Conservation (phyloP, 1,140 invertebrate species). For the Pogonomyrmex barbatus region DNA sequence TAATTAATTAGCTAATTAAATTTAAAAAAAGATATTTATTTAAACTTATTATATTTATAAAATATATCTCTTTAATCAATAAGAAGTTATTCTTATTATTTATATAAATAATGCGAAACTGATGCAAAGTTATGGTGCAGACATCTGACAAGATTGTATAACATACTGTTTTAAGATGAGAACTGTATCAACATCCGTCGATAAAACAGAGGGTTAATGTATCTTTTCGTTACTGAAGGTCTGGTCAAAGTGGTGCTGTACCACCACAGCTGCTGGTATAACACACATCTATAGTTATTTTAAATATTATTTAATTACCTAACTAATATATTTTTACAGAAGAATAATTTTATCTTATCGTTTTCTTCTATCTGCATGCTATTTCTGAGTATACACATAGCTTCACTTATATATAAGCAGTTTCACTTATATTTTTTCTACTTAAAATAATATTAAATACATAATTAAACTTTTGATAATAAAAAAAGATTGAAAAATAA, state of each 20-base stretch:
- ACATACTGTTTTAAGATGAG: slow-evolving; percentile 6
- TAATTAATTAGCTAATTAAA: background rate
- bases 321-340: background rate
- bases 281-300: slow-evolving; percentile 27
- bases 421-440: background rate
- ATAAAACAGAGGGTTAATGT: slow-evolving; percentile 26
- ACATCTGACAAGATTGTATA: slow-evolving; percentile 22
- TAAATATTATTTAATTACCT: slow-evolving; percentile 7
- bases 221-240: background rate
- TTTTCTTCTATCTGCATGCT: background rate
- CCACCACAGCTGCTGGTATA: background rate
- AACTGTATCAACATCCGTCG: slow-evolving; percentile 18
- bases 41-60: too few relatives aligned
- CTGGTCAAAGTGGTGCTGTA: background rate
- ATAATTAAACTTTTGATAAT: background rate
- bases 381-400: background rate
- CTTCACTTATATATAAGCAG: background rate
- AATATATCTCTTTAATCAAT: background rate
- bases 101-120: background rate
- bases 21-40: background rate
- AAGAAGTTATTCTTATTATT: background rate
- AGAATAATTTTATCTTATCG: background rate
- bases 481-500: background rate
- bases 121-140: background rate
- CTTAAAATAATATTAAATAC: background rate